These are phyloP conservation scores for Erebia epiphron DNA, from an alignment of 2,888 invertebrate genomes.

Conservation along the genomic window DNA sequence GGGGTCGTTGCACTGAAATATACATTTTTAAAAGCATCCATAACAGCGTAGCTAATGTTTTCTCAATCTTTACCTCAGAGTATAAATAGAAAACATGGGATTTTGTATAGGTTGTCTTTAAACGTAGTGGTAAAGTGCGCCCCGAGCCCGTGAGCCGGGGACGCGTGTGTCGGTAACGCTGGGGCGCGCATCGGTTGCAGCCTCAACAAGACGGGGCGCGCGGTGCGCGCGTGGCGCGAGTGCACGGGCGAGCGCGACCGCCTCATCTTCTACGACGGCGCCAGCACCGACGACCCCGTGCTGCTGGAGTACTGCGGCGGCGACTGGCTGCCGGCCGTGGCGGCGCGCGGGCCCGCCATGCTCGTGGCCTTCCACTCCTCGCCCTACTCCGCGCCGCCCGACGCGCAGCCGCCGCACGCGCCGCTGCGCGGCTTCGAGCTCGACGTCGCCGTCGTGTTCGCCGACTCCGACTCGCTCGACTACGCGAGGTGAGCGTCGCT, in stretches of 20 bases:
- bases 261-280: conserved; percentile 93
- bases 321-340: conserved; percentile 91
- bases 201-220: conserved; percentile 87
- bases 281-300: conserved; percentile 91
- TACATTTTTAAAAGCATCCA: too few relatives aligned
- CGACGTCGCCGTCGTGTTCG: conserved; percentile 92
- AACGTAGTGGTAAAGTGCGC: too few relatives aligned
- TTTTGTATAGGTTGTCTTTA: too few relatives aligned
- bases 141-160: too few relatives aligned
- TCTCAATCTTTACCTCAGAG: too few relatives aligned
- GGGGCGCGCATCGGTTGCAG: conserved; percentile 62
- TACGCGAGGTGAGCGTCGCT: conserved; percentile 82
- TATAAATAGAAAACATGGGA: too few relatives aligned
- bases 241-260: conserved; percentile 92
- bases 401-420: conserved; percentile 82
- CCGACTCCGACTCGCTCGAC: conserved; percentile 93
- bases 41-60: too few relatives aligned
- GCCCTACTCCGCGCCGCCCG: conserved; percentile 90
- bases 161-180: too few relatives aligned
- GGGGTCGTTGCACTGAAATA: too few relatives aligned
- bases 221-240: conserved; percentile 91
- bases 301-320: conserved; percentile 95
- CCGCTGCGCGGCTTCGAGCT: conserved; percentile 92
- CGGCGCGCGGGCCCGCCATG: conserved; percentile 89
- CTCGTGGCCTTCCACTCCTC: conserved; percentile 94